phyloP scores from a whole-genome alignment of 2,888 invertebrate genomes.

The Lasioglossum marginatum region DNA sequence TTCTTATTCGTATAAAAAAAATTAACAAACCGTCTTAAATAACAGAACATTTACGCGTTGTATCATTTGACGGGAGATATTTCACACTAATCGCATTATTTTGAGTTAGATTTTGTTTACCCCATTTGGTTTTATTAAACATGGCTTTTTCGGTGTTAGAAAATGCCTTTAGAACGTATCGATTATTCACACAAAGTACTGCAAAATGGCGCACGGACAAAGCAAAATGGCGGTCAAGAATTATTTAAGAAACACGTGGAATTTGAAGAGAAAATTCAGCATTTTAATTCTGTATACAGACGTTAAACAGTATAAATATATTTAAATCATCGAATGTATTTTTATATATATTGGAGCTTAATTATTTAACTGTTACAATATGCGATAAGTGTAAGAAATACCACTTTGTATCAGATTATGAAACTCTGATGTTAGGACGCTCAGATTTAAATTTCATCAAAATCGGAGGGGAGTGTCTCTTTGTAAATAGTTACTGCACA shows the following conservation, averaged over 20 bases:
- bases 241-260: constrained; percentile 28
- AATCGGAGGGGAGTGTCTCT: too few relatives aligned
- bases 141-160: not conserved
- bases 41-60: not conserved
- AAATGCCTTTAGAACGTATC: constrained; percentile 3
- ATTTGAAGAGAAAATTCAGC: not conserved
- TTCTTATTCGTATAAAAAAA: not conserved
- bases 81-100: not conserved
- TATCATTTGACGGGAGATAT: not conserved
- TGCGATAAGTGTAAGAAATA: not conserved
- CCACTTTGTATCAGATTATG: not conserved
- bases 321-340: not conserved
- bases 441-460: too few relatives aligned
- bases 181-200: constrained; percentile 21
- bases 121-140: not conserved
- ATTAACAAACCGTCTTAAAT: not conserved
- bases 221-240: constrained; percentile 34
- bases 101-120: not conserved
- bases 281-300: not conserved
- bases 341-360: not conserved
- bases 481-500: too few relatives aligned
- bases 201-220: constrained; percentile 45
- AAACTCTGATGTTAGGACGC: not conserved
- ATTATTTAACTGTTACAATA: not conserved
- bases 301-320: not conserved